Base-by-base conservation (phyloP, 2,113 vertebrate species). In the Oreochromis spilurus region DNA sequence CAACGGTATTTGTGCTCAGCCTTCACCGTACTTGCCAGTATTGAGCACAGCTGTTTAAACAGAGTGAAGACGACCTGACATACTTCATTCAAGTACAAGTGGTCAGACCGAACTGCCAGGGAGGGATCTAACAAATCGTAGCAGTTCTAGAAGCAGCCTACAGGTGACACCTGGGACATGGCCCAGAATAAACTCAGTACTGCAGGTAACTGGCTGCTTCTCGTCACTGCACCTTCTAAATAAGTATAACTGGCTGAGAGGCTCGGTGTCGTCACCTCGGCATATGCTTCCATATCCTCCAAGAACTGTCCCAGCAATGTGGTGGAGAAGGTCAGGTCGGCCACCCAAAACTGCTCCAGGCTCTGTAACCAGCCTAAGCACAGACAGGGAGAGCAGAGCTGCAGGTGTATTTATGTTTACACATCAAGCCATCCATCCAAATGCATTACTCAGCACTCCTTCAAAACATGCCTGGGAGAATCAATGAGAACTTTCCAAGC, bases 261-360 rank as follows among this genome's bases (percentile, higher is more conserved):
- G 29, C 8, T 38, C 8, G 4, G 9, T 52, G 24, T 16, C 10
- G 6, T 90, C 79, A 97, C 99, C 97, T 99, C 99, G 87, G 99
- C 98, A 88, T 99, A 99, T 14, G 99, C 99, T 91, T 99, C 99
- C 99, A 99, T 99, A 82, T 99, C 98, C 92, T 99, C 99, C 84
- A 99, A 94, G 96, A 99, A 99, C 93, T 99, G 99, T 36, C 99
- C 98, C 95, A 99, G 95, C 21, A 99, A 95, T 0, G 98, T 99
- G 53, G 98, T 99, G 91, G 99, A 99, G 96, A 99, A 99, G 80
- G 97, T 97, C 89, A 99, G 97, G 94, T 99, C 99, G 80, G 98
- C 98, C 91, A 99, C 99, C 99, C 99, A 99, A 94, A 99, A 99
- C 62, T 98, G 98, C 88, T 99, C 98, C 95, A 99, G 96, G 94